Evolutionary conservation across 92 coral and sea anemone genomes (phyloP), one percentile per base, ranked within the genome.

Genomic region (Porites divaricata): DNA sequence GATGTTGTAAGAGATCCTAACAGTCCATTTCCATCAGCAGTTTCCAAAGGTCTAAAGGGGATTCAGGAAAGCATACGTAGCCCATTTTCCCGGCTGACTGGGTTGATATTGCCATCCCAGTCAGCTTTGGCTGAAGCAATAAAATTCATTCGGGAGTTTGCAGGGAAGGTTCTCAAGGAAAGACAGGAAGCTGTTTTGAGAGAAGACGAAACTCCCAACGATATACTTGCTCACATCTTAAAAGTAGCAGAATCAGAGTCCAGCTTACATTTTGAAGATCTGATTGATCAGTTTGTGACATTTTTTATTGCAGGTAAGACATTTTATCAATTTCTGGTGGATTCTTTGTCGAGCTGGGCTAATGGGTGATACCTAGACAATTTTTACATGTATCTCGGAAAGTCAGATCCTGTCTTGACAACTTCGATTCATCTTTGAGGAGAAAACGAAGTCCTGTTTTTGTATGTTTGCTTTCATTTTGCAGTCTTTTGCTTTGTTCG

Each of bases 201-300:
- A 20, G 94, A 90, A 23, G 84, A 79, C 4, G 75, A 90, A 16
- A 62, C 78, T 8, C 89, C 83, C 1, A 70, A 51, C 59, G 98
- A 94, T 62, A 72, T 94, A 41, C 86, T 94, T 67, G 86, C 90
- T 1, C 89, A 90, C 25, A 90, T 94, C 81, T 73, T 94, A 23
- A 75, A 79, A 14, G 88, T 88, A 59, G 91, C 79, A 7, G 91
- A 88, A 65, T 71, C 76, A 53, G 88, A 94, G 51, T 16, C 88
- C 10, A 76, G 66, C 6, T 70, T 87, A 21, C 53, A 76, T 26
- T 45, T 90, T 67, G 91, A 94, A 61, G 81, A 90, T 26, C 67
- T 94, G 86, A 85, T 88, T 11, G 98, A 94, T 63, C 83, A 94
- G 49, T 92, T 94, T 94, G 79, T 84, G 23, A 90, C 95, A 11